A percentile compares a stretch with the other conserved stretches of the same genome.
phyloP scores from a whole-genome alignment of 2,797 vertebrate genomes.

The Neostethus bicornis region DNA sequence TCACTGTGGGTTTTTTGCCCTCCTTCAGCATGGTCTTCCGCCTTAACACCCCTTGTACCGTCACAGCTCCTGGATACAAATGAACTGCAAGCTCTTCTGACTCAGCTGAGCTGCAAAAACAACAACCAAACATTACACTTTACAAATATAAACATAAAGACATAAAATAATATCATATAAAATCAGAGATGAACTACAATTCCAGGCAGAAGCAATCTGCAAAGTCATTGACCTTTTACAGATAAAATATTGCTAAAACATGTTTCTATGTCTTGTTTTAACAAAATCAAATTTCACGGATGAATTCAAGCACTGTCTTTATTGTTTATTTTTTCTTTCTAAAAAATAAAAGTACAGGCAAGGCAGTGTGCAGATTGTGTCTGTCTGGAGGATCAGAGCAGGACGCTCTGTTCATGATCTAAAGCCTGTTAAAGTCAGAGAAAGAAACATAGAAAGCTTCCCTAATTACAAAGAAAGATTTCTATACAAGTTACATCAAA shows the following conservation, averaged over 20 bases:
- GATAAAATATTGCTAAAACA: too few species aligned
- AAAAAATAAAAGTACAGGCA: slow-evolving; percentile 15
- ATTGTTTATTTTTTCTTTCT: too few species aligned
- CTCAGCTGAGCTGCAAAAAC: slow-evolving; percentile 87
- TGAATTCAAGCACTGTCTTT: slow-evolving; percentile 27
- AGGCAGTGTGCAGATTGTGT: slow-evolving; percentile 67
- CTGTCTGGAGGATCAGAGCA: slow-evolving; percentile 61
- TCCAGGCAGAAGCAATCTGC: slow-evolving; percentile 53
- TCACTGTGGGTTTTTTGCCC: slow-evolving; percentile 98
- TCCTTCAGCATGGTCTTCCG: slow-evolving; percentile 97
- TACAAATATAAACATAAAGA: slow-evolving; percentile 7
- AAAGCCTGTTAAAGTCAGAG: slow-evolving; percentile 44
- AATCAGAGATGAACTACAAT: slow-evolving; percentile 26
- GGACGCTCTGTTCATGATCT: slow-evolving; percentile 48
- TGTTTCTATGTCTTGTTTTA: slow-evolving; percentile 9
- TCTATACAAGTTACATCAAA: slow-evolving; percentile 42
- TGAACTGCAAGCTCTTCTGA: slow-evolving; percentile 96
- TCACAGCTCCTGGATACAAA: slow-evolving; percentile 93
- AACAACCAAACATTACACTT: slow-evolving; percentile 37
- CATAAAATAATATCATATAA: slow-evolving; percentile 9
- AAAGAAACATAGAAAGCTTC: slow-evolving; percentile 22
- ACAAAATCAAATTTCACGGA: slow-evolving; percentile 36
- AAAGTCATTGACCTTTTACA: slow-evolving; percentile 28
- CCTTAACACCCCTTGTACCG: slow-evolving; percentile 94
- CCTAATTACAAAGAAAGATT: slow-evolving; percentile 25